Evolutionary conservation across 2,113 vertebrate species (phyloP).

Genomic region (Chaetodon auriga): DNA sequence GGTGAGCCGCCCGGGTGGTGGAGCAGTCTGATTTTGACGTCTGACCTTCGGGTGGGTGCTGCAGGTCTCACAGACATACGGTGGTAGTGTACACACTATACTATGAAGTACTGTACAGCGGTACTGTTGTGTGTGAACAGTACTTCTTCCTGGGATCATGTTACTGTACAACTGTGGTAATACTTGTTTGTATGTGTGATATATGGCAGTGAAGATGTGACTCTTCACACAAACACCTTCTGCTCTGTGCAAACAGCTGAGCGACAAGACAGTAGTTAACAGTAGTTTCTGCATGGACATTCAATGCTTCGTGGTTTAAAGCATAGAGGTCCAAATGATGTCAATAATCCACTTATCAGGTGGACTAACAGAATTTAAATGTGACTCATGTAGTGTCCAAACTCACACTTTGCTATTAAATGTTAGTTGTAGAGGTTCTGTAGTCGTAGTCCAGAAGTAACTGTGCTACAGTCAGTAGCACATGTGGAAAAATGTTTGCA

Average conservation of each 20-base stretch:
- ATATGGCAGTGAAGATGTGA: conserved; percentile 23
- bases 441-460: conserved; percentile 11
- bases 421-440: conserved; percentile 31
- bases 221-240: background rate
- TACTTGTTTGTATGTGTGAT: conserved; percentile 1
- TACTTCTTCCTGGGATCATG: conserved; percentile 50
- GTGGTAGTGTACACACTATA: conserved; percentile 20
- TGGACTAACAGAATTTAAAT: conserved; percentile 9
- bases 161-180: conserved; percentile 49
- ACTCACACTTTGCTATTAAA: background rate
- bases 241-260: background rate
- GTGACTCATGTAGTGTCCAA: background rate
- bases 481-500: conserved; percentile 21
- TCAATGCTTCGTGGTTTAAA: conserved; percentile 10
- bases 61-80: background rate
- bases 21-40: conserved; percentile 10
- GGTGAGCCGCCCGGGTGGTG: background rate
- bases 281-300: conserved; percentile 1
- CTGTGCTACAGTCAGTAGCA: conserved; percentile 2
- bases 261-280: background rate
- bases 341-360: background rate
- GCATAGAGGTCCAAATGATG: conserved; percentile 32
- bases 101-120: conserved; percentile 37
- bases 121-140: conserved; percentile 51
- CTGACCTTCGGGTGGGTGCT: background rate